phyloP scores from a whole-genome alignment of 2,888 invertebrate species.

The Thera britannica region DNA sequence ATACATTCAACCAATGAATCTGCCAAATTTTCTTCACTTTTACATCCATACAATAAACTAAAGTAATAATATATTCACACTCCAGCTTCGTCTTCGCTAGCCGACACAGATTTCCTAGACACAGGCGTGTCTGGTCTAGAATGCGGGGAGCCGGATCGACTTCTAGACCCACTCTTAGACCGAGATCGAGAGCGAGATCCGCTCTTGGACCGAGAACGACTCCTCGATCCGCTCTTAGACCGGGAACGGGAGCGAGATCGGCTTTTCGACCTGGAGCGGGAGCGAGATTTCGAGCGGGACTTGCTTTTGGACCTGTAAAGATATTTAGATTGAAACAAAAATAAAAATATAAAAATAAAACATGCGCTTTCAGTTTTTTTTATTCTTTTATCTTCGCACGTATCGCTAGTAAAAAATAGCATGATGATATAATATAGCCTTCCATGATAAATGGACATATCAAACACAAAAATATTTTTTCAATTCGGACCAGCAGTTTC shows the following conservation, averaged over 20 bases:
- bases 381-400: too few species aligned
- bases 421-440: too few species aligned
- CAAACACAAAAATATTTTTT: too few species aligned
- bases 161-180: constrained; percentile 65
- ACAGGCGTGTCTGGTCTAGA: constrained; percentile 83
- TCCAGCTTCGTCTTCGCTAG: constrained; percentile 83
- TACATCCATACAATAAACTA: constrained; percentile 9
- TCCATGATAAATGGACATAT: too few species aligned
- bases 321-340: not conserved
- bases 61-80: constrained; percentile 23
- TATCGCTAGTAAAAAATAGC: too few species aligned
- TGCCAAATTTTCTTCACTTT: not conserved
- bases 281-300: constrained; percentile 45
- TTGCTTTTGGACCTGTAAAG: constrained; percentile 29
- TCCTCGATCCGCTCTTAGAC: constrained; percentile 58
- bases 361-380: too few species aligned
- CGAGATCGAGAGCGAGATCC: constrained; percentile 67
- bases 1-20: constrained; percentile 4
- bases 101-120: constrained; percentile 86
- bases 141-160: constrained; percentile 74
- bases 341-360: not conserved
- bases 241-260: constrained; percentile 51
- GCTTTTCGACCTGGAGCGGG: constrained; percentile 56
- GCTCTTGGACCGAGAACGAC: constrained; percentile 63
- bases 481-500: too few species aligned